phyloP scores from a whole-genome alignment of 2,113 vertebrate genomes.

The Xiphophorus maculatus region DNA sequence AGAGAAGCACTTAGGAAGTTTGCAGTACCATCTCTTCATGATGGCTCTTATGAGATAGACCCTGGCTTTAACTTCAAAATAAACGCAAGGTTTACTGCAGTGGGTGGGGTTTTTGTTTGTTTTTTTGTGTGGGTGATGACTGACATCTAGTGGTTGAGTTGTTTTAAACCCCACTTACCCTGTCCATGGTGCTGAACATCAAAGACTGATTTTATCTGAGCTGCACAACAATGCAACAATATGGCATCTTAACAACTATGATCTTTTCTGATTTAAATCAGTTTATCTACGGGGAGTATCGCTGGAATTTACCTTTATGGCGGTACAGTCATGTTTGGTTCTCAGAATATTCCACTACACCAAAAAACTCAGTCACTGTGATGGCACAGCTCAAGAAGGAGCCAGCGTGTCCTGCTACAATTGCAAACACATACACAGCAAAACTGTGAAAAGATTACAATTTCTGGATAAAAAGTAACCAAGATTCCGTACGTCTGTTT shows the following conservation, averaged over 20 bases:
- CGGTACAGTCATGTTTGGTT: constrained; percentile 82
- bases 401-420: no score
- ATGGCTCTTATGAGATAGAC: constrained; percentile 85
- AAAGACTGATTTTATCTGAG: neutral
- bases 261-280: constrained; percentile 73
- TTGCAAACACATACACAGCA: no score
- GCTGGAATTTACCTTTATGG: constrained; percentile 87
- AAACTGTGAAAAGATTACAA: no score
- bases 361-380: no score
- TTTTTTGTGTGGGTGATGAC: constrained; percentile 25
- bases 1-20: constrained; percentile 83
- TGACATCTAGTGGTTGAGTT: constrained; percentile 65
- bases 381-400: no score
- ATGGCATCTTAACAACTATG: no score
- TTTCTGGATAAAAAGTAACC: no score
- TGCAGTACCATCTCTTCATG: constrained; percentile 81
- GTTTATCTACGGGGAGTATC: constrained; percentile 86
- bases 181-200: constrained; percentile 82
- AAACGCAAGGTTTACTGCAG: constrained; percentile 82
- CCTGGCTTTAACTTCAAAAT: constrained; percentile 87
- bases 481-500: no score
- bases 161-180: constrained; percentile 63
- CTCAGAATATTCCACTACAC: no score
- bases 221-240: neutral
- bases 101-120: neutral